Base-by-base conservation (phyloP, 2,888 invertebrate genomes). In the Nowickia ferox region DNA sequence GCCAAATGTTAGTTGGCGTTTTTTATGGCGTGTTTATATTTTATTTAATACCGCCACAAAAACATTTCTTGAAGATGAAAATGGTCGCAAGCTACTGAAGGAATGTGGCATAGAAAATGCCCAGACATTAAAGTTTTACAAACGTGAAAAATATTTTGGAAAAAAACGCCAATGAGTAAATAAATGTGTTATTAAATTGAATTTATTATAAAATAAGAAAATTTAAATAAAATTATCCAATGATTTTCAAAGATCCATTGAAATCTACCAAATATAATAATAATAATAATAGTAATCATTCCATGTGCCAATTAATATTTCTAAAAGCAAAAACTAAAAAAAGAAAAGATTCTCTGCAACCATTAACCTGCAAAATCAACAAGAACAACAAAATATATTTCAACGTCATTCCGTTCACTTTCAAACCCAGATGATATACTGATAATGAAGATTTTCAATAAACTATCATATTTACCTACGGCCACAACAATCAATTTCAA, bases 81-180 rank as follows among this genome's bases (percentile, higher is more conserved):
- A 95, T 90, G 95, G 96, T 91, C 93, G 94, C 87, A 94, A 94
- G 83, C 93, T 94, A 69, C 93, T 96, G 87, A 94, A 94, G 89
- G 94, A 95, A 89, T 95, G 95, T 92, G 96, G 95, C 76, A 94
- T 97, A 53, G 92, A 92, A 65, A 96, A 97, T 92, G 96, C 95
- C 91, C 95, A 95, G n/a, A 94, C 94, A 89, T 93, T 97, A 42
- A 94, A 94, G 66, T 97, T 96, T 93, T 95, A 95, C 78, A 96
- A 96, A 91, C 94, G 94, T 88, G 90, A 92, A 74, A 91, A 91
- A 81, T 92, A 92, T 88, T 91, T 91, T 72, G 91, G 91, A 75
- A 90, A 89, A 82, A 88, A 87, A 74, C 89, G 92, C 30, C 91
- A 92, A 63, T 65, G n/a, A 72, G 3, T 63, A 38, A 30, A 61